Conservation (phyloP, 2,113 vertebrate genomes). For the Etheostoma cragini region DNA sequence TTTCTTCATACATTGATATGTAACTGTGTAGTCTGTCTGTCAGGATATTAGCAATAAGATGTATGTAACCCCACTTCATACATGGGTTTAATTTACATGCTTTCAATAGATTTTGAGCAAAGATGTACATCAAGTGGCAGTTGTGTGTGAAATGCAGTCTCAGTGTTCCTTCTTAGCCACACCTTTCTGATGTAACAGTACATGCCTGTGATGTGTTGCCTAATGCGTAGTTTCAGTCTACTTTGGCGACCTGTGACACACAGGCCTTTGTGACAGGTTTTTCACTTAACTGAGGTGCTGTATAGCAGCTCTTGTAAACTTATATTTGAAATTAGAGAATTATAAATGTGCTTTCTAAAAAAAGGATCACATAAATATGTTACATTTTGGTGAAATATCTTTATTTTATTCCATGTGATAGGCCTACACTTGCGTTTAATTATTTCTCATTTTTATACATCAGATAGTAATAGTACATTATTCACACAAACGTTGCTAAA, state of each 20-base stretch:
- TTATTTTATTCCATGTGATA: constrained; percentile 89
- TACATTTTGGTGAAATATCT: constrained; percentile 87
- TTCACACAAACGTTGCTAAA: constrained; percentile 92
- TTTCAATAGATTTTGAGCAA: not conserved
- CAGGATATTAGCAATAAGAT: not conserved
- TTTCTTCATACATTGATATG: no score
- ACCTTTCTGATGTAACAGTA: constrained; percentile 37
- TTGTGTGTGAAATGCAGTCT: not conserved
- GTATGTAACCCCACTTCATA: not conserved
- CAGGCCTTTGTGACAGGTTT: not conserved
- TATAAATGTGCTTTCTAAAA: not conserved
- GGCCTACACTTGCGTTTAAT: constrained; percentile 87
- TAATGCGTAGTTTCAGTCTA: constrained; percentile 41
- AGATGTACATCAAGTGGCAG: not conserved
- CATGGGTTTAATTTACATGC: not conserved
- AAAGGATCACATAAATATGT: constrained; percentile 5
- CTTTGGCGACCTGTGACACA: not conserved
- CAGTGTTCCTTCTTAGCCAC: constrained; percentile 33
- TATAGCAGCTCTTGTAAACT: no score
- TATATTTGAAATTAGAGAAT: not conserved
- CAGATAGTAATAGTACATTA: constrained; percentile 90
- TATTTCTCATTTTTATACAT: constrained; percentile 87
- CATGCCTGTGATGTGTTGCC: not conserved
- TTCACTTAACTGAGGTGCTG: not conserved
- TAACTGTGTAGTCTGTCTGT: no score